Base-by-base conservation (phyloP, 2,113 vertebrate species). In the Myrmecophaga tridactyla region DNA sequence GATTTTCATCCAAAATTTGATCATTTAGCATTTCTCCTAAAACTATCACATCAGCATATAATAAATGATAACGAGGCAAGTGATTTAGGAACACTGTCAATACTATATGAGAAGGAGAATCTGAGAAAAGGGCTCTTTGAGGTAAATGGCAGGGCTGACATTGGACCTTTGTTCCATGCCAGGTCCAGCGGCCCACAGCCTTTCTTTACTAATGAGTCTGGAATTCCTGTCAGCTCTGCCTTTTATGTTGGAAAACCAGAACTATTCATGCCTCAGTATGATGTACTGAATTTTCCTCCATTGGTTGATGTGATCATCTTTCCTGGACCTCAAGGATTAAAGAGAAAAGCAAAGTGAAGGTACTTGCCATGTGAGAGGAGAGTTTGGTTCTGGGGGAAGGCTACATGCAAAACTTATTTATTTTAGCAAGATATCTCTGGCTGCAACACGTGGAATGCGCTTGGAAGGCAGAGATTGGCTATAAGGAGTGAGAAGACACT, bases 181-280 rank as follows among this genome's bases (percentile, higher is more conserved):
- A n/a, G 46, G 36, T 25, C 29, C 21, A 89, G 31, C 3, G 34
- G 92, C 56, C 72, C 94, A 92, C 85, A 56, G 81, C 72, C 73
- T 88, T 76, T 86, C 82, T 85, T 93, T 58, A 83, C 41, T 91
- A 87, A 65, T 23, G 92, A 93, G 29, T 87, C 46, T 77, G 69
- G 83, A 92, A 85, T 46, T 62, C 13, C 89, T 84, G 81, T 72
- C 89, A 92, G 12, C 25, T 90, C 43, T 87, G 75, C 25, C 51
- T 92, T 83, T 87, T 62, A 81, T 56, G 34, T 88, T 78, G 62
- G 48, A 69, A 95, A 93, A 78, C 31, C 62, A 23, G 48, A 18
- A 17, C 72, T 96, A 63, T 82, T 96, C 67, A 92, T 78, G 39
- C 34, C 11, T 65, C 39, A 90, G 82, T 20, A 18, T 7, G 4